Conservation (phyloP, 2,888 invertebrate genomes). For the Eurytoma adleriae region DNA sequence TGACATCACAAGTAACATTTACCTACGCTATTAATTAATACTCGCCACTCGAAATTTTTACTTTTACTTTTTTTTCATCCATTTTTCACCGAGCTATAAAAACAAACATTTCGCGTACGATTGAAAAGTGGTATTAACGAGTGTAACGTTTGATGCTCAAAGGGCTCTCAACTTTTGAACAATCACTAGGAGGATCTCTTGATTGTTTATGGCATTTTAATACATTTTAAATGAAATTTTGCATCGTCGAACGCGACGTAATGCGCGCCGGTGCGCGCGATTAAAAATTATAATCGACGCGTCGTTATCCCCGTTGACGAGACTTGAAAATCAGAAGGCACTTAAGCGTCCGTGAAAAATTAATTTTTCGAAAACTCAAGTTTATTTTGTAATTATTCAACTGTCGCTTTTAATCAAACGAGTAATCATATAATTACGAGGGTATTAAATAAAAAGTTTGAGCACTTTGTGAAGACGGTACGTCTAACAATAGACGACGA, state of each 20-base stretch:
- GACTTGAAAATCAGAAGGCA: not conserved
- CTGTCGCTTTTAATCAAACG: no score
- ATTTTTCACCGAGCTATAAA: not conserved
- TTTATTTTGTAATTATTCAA: no score
- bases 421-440: no score
- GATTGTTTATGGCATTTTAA: not conserved
- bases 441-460: not conserved
- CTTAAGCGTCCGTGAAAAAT: not conserved
- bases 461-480: not conserved
- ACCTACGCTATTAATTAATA: no score
- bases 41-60: not conserved
- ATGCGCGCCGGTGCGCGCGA: no score
- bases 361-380: no score
- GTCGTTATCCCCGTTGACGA: not conserved
- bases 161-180: not conserved
- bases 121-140: conserved; percentile 9
- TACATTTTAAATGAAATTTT: not conserved
- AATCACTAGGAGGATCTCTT: not conserved
- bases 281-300: no score
- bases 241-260: not conserved
- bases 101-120: not conserved
- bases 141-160: not conserved
- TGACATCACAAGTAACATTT: no score
- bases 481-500: not conserved
- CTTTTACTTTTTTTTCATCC: not conserved